These are phyloP conservation scores for Hoplodrina ambigua DNA, from an alignment of 2,888 invertebrate genomes.

Conservation along the genomic window DNA sequence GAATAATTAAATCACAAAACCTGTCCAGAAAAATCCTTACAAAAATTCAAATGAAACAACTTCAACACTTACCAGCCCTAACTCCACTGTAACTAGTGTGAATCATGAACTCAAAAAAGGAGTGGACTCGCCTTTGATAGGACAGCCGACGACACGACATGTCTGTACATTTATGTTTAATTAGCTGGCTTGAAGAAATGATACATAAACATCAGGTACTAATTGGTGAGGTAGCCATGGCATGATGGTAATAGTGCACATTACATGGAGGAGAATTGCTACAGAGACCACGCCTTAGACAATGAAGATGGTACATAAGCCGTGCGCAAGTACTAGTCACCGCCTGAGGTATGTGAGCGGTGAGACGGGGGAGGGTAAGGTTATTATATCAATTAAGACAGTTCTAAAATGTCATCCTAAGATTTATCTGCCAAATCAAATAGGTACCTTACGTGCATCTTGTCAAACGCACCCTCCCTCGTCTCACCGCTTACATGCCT, in stretches of 20 bases:
- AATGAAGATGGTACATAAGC: not conserved
- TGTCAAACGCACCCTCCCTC: too few species aligned
- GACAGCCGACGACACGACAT: slow-evolving; percentile 62
- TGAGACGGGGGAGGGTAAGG: too few species aligned
- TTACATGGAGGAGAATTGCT: not conserved
- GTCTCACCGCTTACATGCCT: too few species aligned
- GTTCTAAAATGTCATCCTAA: too few species aligned
- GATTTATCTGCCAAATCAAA: too few species aligned
- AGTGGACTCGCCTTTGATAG: slow-evolving; percentile 65
- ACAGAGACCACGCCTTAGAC: slow-evolving; percentile 12
- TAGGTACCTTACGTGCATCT: too few species aligned
- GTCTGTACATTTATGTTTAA: slow-evolving; percentile 62
- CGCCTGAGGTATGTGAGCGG: too few species aligned
- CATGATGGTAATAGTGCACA: slow-evolving; percentile 54
- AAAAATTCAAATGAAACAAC: slow-evolving; percentile 23
- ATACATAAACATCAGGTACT: slow-evolving; percentile 65
- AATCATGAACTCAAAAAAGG: slow-evolving; percentile 66
- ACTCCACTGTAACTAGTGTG: slow-evolving; percentile 56
- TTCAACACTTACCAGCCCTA: slow-evolving; percentile 57
- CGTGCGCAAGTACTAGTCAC: too few species aligned
- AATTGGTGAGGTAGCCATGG: slow-evolving; percentile 61
- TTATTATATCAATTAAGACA: too few species aligned
- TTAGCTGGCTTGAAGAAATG: slow-evolving; percentile 62
- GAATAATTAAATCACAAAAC: slow-evolving; percentile 13
- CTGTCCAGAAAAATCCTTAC: slow-evolving; percentile 8